Evolutionary conservation across 2,888 invertebrate genomes (phyloP), one percentile per base, ranked within the genome.

Genomic region (Leuctra nigra): DNA sequence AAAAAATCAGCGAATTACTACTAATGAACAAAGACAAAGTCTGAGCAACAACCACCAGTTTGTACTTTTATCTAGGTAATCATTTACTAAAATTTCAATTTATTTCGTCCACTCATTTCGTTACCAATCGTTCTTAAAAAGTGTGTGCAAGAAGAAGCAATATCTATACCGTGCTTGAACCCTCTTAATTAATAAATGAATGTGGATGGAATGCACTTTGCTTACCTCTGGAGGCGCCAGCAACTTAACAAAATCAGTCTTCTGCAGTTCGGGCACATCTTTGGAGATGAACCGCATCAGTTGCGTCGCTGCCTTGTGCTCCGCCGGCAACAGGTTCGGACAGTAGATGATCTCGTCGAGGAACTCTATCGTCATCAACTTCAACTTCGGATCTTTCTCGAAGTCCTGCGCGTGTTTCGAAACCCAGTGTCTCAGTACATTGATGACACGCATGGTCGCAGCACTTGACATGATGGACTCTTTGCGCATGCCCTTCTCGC

Each of bases 401-500:
- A 92, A 92, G 70, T 92, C 91, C 72, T 79, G 89, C 0, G 88
- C 84, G 69, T 93, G 92, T 71, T 93, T 93, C 1, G 89, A 89
- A 29, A 91, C 86, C 94, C 94, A 94, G 69, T 93, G 93, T 60
- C 91, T 81, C 47, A 94, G 75, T 1, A 94, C 92, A 70, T 91
- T 92, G 0, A 94, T 77, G 0, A 93, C 93, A 59, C 94, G 74
- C 92, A 93, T 93, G 0, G 92, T 93, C 55, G 92, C 92, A n/a
- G 93, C 93, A 4, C 91, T 91, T 41, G 90, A 91, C 69, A 92
- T 89, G 41, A 90, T 86, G 7, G 85, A 86, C 66, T 89, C 88
- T 61, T 83, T 81, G 53, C 80, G 75, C 50, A 76, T 69, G 36
- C 75, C 75, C 33, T 81, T 77, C 33, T 83, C 77, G 33, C 69